These are phyloP conservation scores for Antheraea mylitta DNA, from an alignment of 1,140 invertebrate species.

Conservation along the genomic window DNA sequence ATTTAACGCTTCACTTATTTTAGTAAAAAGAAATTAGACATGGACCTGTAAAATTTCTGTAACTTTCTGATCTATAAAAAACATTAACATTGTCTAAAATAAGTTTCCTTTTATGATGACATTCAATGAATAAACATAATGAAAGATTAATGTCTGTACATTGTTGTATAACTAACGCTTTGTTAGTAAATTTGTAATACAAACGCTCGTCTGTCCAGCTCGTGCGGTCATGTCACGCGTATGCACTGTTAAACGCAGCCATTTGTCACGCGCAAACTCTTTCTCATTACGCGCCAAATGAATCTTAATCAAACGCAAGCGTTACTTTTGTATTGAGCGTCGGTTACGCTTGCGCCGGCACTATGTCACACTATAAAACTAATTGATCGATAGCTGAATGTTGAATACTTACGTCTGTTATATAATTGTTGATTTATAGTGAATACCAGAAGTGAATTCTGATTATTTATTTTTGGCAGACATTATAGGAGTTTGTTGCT, in stretches of 20 bases:
- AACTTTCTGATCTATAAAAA: too few species aligned
- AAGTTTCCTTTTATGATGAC: too few species aligned
- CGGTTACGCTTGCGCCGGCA: background rate
- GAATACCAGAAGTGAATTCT: background rate
- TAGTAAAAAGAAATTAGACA: too few species aligned
- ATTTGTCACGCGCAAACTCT: background rate
- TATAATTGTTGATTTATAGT: conserved; percentile 1
- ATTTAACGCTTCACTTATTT: too few species aligned
- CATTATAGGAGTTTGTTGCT: background rate
- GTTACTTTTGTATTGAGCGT: background rate
- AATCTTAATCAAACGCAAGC: conserved; percentile 4
- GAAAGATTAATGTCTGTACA: too few species aligned
- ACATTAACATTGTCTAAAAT: too few species aligned
- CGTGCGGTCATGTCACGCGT: conserved; percentile 3
- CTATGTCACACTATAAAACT: background rate
- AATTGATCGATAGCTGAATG: conserved; percentile 7
- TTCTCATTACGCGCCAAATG: conserved; percentile 1
- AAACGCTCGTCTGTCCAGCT: conserved; percentile 1
- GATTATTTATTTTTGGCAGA: background rate
- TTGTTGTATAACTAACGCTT: background rate
- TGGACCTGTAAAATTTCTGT: too few species aligned
- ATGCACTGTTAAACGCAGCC: background rate
- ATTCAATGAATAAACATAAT: too few species aligned
- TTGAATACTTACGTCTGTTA: background rate
- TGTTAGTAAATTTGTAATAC: background rate